These are phyloP conservation scores for Schizaphis graminum DNA, from an alignment of 2,888 invertebrate species.

Conservation along the genomic window DNA sequence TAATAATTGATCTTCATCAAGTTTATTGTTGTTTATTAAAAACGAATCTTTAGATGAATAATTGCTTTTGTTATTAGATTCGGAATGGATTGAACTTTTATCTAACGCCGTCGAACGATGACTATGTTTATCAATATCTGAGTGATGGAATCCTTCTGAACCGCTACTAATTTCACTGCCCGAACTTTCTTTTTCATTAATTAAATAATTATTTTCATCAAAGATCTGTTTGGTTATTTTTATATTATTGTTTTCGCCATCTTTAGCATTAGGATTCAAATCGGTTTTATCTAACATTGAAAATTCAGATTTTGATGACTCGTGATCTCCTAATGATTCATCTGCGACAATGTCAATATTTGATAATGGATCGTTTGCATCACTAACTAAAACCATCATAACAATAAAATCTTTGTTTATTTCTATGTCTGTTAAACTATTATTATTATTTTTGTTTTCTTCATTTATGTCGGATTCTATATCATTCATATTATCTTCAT, in stretches of 20 bases:
- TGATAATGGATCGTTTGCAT: background rate
- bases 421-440: background rate
- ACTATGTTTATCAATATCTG: background rate
- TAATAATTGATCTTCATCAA: background rate
- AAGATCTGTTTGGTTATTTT: background rate
- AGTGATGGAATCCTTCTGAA: background rate
- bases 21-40: background rate
- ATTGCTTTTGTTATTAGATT: background rate
- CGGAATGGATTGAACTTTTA: background rate
- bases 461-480: background rate
- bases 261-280: background rate
- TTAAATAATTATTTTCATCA: background rate
- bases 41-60: background rate
- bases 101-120: background rate
- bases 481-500: background rate
- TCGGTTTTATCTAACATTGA: background rate
- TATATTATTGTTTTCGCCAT: background rate
- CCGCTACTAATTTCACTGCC: constrained; percentile 16
- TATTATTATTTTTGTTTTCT: background rate
- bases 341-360: background rate
- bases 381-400: constrained; percentile 23
- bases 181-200: background rate
- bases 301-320: constrained; percentile 27
- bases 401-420: constrained; percentile 44
- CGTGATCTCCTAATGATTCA: background rate